Conservation (phyloP, 2,113 vertebrate species). For the Lophochroa leadbeateri region DNA sequence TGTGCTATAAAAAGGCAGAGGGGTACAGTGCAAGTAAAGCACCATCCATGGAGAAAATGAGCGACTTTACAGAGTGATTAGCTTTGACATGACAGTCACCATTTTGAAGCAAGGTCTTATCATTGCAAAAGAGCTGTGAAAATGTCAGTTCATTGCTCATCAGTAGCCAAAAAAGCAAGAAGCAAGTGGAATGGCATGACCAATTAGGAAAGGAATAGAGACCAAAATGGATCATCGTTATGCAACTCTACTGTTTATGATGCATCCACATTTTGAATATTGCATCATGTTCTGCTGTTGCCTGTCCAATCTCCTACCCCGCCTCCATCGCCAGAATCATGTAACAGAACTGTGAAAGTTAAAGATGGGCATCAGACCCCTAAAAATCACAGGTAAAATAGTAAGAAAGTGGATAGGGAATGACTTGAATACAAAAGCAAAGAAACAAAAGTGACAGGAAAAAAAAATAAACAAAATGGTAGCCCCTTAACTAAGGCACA, state of each 20-base stretch:
- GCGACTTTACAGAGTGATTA: not conserved
- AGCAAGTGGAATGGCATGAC: not conserved
- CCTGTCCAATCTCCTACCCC: not conserved
- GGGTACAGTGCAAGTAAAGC: not conserved
- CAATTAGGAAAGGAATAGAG: not conserved
- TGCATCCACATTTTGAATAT: not conserved
- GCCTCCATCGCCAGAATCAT: not conserved
- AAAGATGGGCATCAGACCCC: not conserved
- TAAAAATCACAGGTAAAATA: not conserved
- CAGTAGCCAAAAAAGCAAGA: not conserved
- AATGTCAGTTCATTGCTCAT: not conserved
- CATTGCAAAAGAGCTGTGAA: not conserved
- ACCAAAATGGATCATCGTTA: not conserved
- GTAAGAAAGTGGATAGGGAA: not conserved
- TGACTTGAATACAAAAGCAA: not conserved
- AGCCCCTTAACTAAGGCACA: not conserved
- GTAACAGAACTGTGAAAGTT: not conserved
- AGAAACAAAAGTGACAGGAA: not conserved
- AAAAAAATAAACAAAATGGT: not conserved
- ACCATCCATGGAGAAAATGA: not conserved
- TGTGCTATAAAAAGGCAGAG: not conserved
- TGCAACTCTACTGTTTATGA: not conserved
- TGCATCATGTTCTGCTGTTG: not conserved
- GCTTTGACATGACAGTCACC: not conserved
- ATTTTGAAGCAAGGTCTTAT: not conserved